A percentile compares a stretch with the other conserved stretches of the same genome.
Evolutionary conservation across 2,888 invertebrate genomes (phyloP).

Genomic region (Bellardia bayeri): DNA sequence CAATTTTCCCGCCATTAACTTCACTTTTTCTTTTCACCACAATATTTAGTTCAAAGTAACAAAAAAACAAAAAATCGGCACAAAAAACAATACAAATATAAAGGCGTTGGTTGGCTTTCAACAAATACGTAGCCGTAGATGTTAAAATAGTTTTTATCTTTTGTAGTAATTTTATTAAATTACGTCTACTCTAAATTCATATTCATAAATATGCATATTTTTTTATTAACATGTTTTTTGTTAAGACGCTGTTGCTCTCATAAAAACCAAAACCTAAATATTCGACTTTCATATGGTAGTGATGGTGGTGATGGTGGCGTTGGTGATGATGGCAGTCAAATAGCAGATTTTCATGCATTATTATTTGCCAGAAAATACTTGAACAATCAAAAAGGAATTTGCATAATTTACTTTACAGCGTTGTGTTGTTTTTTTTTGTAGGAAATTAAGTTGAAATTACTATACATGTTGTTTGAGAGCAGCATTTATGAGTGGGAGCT

Average conservation of each 20-base stretch:
- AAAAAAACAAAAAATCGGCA: not conserved
- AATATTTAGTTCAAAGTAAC: slow-evolving; percentile 38
- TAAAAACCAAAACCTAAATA: slow-evolving; percentile 21
- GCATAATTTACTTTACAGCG: slow-evolving; percentile 58
- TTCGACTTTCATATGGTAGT: slow-evolving; percentile 1
- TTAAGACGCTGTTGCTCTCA: not conserved
- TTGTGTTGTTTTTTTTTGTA: slow-evolving; percentile 18
- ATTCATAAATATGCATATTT: slow-evolving; percentile 65
- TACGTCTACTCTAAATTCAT: slow-evolving; percentile 58
- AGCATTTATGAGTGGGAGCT: slow-evolving; percentile 48
- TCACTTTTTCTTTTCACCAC: slow-evolving; percentile 54
- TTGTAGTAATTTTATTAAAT: slow-evolving; percentile 65
- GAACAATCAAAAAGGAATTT: slow-evolving; percentile 50
- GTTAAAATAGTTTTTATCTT: slow-evolving; percentile 30
- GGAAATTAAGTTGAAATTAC: slow-evolving; percentile 40
- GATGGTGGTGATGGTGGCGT: no score
- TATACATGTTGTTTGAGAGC: not conserved
- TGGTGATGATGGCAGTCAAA: slow-evolving; percentile 51
- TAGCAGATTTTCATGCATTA: slow-evolving; percentile 25
- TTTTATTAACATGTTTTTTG: not conserved
- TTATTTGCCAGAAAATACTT: slow-evolving; percentile 11
- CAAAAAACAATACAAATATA: not conserved
- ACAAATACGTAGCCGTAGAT: slow-evolving; percentile 16
- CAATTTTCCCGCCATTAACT: slow-evolving; percentile 31
- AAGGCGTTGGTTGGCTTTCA: slow-evolving; percentile 58